phyloP scores from a whole-genome alignment of 2,888 invertebrate genomes.

The Malacosoma neustria region DNA sequence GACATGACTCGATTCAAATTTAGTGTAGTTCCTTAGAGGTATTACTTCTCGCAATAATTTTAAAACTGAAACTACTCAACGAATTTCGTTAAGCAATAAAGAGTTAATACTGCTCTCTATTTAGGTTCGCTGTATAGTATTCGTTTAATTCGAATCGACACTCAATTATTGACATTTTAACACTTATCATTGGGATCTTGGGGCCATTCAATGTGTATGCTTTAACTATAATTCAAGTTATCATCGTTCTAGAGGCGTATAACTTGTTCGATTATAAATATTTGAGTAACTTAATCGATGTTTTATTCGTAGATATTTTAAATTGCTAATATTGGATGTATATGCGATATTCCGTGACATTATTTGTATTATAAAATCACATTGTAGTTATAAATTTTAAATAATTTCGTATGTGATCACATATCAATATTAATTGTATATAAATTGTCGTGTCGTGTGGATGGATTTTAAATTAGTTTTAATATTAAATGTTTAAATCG shows the following conservation, averaged over 20 bases:
- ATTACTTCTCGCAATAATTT: slow-evolving; percentile 22
- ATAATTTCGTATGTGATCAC: slow-evolving; percentile 28
- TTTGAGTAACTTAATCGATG: not conserved
- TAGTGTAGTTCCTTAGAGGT: slow-evolving; percentile 8
- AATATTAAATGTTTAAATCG: slow-evolving; percentile 9
- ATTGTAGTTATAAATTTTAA: not conserved
- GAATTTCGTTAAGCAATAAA: slow-evolving; percentile 64
- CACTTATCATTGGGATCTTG: slow-evolving; percentile 41
- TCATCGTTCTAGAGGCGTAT: not conserved
- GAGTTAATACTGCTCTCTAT: slow-evolving; percentile 28
- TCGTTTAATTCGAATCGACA: slow-evolving; percentile 11
- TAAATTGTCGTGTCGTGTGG: slow-evolving; percentile 61
- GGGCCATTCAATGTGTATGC: slow-evolving; percentile 33
- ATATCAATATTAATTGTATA: slow-evolving; percentile 45
- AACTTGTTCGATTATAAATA: too few relatives aligned
- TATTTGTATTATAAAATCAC: not conserved
- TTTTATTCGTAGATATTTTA: not conserved
- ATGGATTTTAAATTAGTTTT: slow-evolving; percentile 27
- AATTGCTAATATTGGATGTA: not conserved
- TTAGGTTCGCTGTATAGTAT: slow-evolving; percentile 15
- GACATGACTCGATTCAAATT: slow-evolving; percentile 46
- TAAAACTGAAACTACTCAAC: slow-evolving; percentile 33
- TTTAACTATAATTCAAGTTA: slow-evolving; percentile 6
- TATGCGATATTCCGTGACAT: not conserved
- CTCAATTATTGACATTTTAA: slow-evolving; percentile 9